A percentile compares a stretch with the other conserved stretches of the same genome.
phyloP scores from a whole-genome alignment of 2,113 vertebrate species.

The Myanophis thanlyinensis region DNA sequence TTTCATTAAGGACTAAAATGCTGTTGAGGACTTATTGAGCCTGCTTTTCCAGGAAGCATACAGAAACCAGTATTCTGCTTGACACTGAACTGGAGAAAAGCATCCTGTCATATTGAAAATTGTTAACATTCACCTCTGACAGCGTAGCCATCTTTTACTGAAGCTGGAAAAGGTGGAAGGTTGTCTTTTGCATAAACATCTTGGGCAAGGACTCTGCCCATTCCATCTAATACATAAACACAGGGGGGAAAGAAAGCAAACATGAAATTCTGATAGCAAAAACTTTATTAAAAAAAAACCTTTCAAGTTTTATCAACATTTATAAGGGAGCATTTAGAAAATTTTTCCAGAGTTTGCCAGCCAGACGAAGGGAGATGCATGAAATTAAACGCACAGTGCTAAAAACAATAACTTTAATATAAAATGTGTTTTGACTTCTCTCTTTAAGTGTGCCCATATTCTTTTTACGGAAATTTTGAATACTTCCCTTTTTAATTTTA shows the following conservation, averaged over 20 bases:
- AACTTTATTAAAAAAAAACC: not conserved
- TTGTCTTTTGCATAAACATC: slow-evolving; percentile 99
- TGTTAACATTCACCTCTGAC: slow-evolving; percentile 86
- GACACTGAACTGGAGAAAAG: slow-evolving; percentile 20
- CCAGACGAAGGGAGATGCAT: slow-evolving; percentile 9
- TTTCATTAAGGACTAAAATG: not conserved
- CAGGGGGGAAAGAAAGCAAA: slow-evolving; percentile 30
- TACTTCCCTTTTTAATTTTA: not conserved
- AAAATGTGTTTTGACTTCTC: not conserved
- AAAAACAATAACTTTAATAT: not conserved
- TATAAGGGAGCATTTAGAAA: slow-evolving; percentile 25
- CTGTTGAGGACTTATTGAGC: not conserved
- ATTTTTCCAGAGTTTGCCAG: slow-evolving; percentile 14
- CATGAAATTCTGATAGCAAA: slow-evolving; percentile 31
- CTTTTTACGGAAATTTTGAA: not conserved
- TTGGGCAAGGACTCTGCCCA: slow-evolving; percentile 99
- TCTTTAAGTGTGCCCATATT: not conserved
- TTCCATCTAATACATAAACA: slow-evolving; percentile 80
- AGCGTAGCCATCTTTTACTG: slow-evolving; percentile 98
- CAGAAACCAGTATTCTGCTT: slow-evolving; percentile 17
- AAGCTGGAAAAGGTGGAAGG: slow-evolving; percentile 96
- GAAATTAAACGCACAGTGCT: slow-evolving; percentile 3
- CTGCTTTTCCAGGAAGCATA: not conserved
- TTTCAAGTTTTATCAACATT: slow-evolving; percentile 20
- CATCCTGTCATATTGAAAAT: not conserved